Evolutionary conservation across 2,888 invertebrate species (phyloP).

Genomic region (Drosophila leonis): DNA sequence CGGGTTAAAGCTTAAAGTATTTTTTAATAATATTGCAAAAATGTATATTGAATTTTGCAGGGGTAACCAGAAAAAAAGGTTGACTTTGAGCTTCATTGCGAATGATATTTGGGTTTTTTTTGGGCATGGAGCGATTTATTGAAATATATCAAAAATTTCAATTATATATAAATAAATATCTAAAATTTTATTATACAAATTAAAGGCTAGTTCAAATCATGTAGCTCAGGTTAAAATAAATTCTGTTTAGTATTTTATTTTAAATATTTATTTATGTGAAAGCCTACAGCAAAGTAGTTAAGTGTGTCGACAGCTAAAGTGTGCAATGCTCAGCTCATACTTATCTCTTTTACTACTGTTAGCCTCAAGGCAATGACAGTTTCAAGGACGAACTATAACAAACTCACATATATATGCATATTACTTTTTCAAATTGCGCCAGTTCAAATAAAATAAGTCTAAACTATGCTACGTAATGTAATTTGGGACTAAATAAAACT

Average conservation of each 20-base stretch:
- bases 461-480: not conserved
- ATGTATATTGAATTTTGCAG: not conserved
- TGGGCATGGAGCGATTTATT: not conserved
- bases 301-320: not conserved
- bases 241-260: not conserved
- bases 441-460: conserved; percentile 5
- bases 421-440: not conserved
- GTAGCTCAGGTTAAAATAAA: not conserved
- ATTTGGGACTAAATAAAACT: not conserved
- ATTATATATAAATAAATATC: not conserved
- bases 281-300: not conserved
- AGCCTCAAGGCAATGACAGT: not conserved
- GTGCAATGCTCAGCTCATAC: conserved; percentile 1
- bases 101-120: not conserved
- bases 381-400: not conserved
- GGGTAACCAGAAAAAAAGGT: not conserved
- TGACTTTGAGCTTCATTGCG: not conserved
- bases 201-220: not conserved
- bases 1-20: not conserved
- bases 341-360: not conserved
- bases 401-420: not conserved
- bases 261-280: conserved; percentile 4
- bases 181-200: not conserved
- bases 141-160: not conserved
- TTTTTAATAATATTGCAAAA: not conserved